phyloP scores from a whole-genome alignment of 2,797 vertebrate genomes.

The Podarcis lilfordi region DNA sequence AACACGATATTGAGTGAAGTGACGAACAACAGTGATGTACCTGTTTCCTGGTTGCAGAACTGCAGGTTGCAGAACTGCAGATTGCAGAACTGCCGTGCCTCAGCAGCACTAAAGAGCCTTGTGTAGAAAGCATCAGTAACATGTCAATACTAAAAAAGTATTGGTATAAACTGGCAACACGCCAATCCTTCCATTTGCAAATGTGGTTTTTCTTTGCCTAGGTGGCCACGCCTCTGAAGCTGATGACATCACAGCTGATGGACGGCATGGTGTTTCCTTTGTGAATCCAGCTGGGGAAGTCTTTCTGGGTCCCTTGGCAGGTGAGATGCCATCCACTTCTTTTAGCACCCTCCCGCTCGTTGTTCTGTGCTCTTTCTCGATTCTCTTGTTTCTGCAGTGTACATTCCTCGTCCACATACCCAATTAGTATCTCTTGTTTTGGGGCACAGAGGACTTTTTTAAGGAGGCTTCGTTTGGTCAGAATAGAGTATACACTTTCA shows the following conservation, averaged over 20 bases:
- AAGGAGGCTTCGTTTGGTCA: too few species aligned
- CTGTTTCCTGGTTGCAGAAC: neutral
- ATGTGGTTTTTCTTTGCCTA: slow-evolving; percentile 55
- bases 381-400: neutral
- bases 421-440: neutral
- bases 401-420: neutral
- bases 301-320: slow-evolving; percentile 90
- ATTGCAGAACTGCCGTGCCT: neutral
- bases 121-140: neutral
- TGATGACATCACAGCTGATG: slow-evolving; percentile 87
- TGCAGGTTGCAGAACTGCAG: too few species aligned
- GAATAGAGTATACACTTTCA: too few species aligned
- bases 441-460: neutral
- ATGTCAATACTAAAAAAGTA: neutral
- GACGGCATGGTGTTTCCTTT: slow-evolving; percentile 90
- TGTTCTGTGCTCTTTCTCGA: neutral
- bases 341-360: neutral
- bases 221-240: slow-evolving; percentile 84
- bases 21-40: neutral
- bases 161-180: neutral
- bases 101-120: neutral
- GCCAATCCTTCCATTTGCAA: neutral
- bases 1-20: neutral
- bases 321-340: slow-evolving; percentile 67
- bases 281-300: slow-evolving; percentile 88